Conservation (phyloP, 2,797 vertebrate genomes). For the Sebastes matsubarae region DNA sequence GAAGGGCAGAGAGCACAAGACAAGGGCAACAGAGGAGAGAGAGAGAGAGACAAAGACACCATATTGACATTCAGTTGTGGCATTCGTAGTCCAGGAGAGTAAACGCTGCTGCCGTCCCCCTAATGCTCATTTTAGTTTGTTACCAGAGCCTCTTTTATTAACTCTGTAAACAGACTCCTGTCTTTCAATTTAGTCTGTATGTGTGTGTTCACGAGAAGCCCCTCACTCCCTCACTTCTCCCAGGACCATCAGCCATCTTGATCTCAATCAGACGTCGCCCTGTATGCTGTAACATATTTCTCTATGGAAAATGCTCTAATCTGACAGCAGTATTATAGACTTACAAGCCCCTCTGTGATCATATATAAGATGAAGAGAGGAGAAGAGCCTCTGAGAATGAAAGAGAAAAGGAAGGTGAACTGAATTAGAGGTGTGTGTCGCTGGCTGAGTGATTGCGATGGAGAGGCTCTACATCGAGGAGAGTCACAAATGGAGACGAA, state of each 20-base stretch:
- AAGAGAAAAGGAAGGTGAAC: background rate
- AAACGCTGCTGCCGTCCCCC: slow-evolving; percentile 38
- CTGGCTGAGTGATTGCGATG: slow-evolving; percentile 43
- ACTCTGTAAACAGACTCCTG: slow-evolving; percentile 58
- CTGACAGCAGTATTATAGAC: background rate
- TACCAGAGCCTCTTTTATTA: slow-evolving; percentile 59
- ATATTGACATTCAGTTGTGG: slow-evolving; percentile 51
- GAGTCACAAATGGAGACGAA: slow-evolving; percentile 56
- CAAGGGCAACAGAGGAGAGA: slow-evolving; percentile 27
- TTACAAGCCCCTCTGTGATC: background rate
- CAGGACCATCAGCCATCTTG: slow-evolving; percentile 49
- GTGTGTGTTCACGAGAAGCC: background rate
- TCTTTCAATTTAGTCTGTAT: slow-evolving; percentile 27
- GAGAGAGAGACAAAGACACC: slow-evolving; percentile 21
- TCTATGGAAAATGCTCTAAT: slow-evolving; percentile 3
- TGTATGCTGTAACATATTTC: background rate
- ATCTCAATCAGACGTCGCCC: slow-evolving; percentile 30
- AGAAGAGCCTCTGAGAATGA: background rate
- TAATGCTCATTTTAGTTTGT: slow-evolving; percentile 54
- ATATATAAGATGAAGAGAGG: background rate
- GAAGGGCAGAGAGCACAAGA: slow-evolving; percentile 43
- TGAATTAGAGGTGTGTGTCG: slow-evolving; percentile 25
- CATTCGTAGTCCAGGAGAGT: slow-evolving; percentile 34
- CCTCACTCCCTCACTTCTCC: slow-evolving; percentile 10
- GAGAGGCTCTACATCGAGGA: slow-evolving; percentile 23